Percentiles rank a stretch among this genome's conserved stretches.
phyloP scores from a whole-genome alignment of 2,888 invertebrate species.

The Athalia cordata region DNA sequence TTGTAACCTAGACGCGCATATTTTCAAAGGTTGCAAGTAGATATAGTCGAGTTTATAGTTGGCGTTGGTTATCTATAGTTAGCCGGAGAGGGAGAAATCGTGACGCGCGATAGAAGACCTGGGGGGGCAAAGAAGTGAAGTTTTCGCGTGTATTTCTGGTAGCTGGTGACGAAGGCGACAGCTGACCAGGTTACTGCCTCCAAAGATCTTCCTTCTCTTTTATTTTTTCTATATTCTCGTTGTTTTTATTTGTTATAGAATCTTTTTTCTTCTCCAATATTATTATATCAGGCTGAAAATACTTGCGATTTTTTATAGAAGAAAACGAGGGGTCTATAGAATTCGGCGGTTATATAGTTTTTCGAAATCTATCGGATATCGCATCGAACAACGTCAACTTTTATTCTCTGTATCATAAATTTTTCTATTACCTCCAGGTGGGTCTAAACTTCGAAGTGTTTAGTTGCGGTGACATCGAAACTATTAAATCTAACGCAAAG shows the following conservation, averaged over 20 bases:
- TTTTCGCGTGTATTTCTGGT: slow-evolving; percentile 29
- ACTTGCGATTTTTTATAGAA: too few species aligned
- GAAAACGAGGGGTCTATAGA: too few species aligned
- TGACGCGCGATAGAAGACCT: slow-evolving; percentile 16
- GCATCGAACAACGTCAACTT: too few species aligned
- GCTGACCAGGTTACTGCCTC: slow-evolving; percentile 41
- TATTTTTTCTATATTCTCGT: not conserved
- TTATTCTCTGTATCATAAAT: too few species aligned
- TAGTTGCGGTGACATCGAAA: too few species aligned
- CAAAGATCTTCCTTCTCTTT: not conserved
- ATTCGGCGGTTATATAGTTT: not conserved
- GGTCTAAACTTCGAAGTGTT: too few species aligned
- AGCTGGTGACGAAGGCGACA: slow-evolving; percentile 43
- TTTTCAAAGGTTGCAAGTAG: slow-evolving; percentile 30
- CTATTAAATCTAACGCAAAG: too few species aligned
- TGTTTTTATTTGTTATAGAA: not conserved
- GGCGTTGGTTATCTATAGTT: slow-evolving; percentile 27
- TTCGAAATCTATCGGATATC: not conserved
- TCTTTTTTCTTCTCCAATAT: not conserved
- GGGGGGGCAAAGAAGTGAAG: not conserved
- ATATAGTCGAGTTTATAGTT: slow-evolving; percentile 25
- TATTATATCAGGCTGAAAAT: too few species aligned
- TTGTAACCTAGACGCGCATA: slow-evolving; percentile 32
- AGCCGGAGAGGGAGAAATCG: not conserved
- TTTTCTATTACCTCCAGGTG: too few species aligned